Base-by-base conservation (phyloP, 2,888 invertebrate genomes). In the Dasysyrphus tricinctus region DNA sequence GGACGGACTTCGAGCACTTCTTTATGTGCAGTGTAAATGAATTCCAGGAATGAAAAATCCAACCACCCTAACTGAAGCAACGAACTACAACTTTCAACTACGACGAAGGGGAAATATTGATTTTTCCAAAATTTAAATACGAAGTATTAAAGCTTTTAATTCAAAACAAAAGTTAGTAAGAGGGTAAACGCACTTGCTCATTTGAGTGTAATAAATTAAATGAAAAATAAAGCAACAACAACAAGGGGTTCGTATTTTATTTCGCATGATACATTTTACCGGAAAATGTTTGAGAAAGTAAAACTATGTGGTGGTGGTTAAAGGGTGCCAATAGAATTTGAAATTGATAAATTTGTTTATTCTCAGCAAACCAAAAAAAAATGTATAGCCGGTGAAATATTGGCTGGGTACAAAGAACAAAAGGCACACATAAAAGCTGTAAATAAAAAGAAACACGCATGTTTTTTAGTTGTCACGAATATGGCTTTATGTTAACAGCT, bases 91-190 rank as follows among this genome's bases (percentile, higher is more conserved):
- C 67, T 42, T 67, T 59, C n/a, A 82, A 78, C 57, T 29, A 63
- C 67, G 63, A 65, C 65, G 72, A 78, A 78, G 82, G 80, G 80
- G 78, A 67, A 67, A 59, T 78, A 82, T 82, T 47, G 82, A 82
- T 82, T 78, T 78, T 73, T 75, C 57, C 16, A 56, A 34, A 39
- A 54, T 44, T 63, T 44, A 34, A 69, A 65, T 39, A 42, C 32
- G 14, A 42, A 70, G 44, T 24, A 24, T 51, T 49, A 12, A 51
- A 78, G 72, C 72, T 77, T 77, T 70, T 51, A 6, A 73, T 29
- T 57, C 42, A 49, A 57, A 73, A 70, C 16, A 61, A 70, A 61
- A 54, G 24, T 51, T 39, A 57, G 16, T 74, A 69, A 67, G 2
- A 24, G 67, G 69, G 80, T 80, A 37, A n/a, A 67, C 65, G 44